Conservation (phyloP, 2,888 invertebrate species). For the Neoaliturus tenellus region DNA sequence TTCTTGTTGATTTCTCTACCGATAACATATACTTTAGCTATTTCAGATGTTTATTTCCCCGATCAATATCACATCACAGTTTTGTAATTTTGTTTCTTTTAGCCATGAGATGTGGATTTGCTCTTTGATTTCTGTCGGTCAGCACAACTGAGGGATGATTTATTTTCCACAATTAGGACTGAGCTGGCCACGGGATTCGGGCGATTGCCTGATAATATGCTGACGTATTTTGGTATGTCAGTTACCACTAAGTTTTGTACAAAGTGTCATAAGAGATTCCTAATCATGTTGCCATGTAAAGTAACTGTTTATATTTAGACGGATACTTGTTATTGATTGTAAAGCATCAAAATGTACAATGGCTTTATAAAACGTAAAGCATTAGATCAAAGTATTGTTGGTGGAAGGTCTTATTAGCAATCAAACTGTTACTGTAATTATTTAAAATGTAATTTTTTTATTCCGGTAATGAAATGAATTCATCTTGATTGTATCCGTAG, state of each 20-base stretch:
- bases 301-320: no score
- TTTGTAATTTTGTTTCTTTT: background rate
- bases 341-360: no score
- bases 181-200: background rate
- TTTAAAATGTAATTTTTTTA: no score
- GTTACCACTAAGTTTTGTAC: slow-evolving; percentile 19
- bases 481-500: no score
- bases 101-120: background rate
- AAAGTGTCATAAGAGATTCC: slow-evolving; percentile 1
- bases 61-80: slow-evolving; percentile 7
- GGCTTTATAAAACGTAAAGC: no score
- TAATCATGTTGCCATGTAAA: background rate
- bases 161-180: background rate
- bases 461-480: no score
- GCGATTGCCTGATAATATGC: slow-evolving; percentile 3
- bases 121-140: background rate
- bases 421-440: no score
- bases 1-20: background rate
- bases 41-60: background rate
- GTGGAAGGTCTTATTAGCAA: no score
- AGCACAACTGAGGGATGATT: slow-evolving; percentile 4
- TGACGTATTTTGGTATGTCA: slow-evolving; percentile 22
- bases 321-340: no score
- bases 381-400: no score
- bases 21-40: background rate